phyloP scores from a whole-genome alignment of 1,140 invertebrate species.

The Drosophila yakuba region DNA sequence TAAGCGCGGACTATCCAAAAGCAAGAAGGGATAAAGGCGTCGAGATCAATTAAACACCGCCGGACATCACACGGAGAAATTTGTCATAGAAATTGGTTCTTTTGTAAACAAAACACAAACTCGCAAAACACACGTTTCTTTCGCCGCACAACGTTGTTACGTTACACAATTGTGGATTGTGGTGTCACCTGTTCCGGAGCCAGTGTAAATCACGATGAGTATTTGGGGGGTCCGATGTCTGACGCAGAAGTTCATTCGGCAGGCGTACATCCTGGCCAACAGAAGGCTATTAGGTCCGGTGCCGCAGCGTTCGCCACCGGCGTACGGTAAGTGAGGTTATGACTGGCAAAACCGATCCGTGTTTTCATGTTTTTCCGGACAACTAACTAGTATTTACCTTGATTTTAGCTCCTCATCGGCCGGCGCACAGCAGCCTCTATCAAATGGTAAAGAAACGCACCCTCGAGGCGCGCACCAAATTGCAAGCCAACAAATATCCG shows the following conservation, averaged over 20 bases:
- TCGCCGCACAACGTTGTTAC: not conserved
- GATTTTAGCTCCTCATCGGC: conserved; percentile 48
- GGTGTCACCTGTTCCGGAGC: conserved; percentile 22
- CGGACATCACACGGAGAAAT: conserved; percentile 48
- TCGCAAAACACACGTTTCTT: conserved; percentile 29
- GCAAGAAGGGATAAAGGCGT: conserved; percentile 5
- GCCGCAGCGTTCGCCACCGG: conserved; percentile 22
- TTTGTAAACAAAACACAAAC: conserved; percentile 36
- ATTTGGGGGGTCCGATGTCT: conserved; percentile 65
- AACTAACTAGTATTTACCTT: not conserved
- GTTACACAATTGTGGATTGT: conserved; percentile 59
- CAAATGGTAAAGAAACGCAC: conserved; percentile 83
- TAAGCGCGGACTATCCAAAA: not conserved
- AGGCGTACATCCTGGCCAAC: conserved; percentile 70
- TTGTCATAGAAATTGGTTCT: conserved; percentile 43
- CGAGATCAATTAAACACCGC: conserved; percentile 19
- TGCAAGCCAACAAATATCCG: conserved; percentile 73
- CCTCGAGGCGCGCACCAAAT: conserved; percentile 72
- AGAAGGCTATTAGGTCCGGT: conserved; percentile 32
- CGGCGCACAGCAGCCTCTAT: conserved; percentile 70
- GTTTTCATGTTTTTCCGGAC: conserved; percentile 9
- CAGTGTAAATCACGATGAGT: conserved; percentile 64
- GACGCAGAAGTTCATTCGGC: conserved; percentile 65
- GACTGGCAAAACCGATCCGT: not conserved
- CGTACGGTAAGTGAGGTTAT: conserved; percentile 59